Percentiles rank a stretch among this genome's conserved stretches.
Evolutionary conservation across 2,888 invertebrate genomes (phyloP).

Genomic region (Agrochola lota): DNA sequence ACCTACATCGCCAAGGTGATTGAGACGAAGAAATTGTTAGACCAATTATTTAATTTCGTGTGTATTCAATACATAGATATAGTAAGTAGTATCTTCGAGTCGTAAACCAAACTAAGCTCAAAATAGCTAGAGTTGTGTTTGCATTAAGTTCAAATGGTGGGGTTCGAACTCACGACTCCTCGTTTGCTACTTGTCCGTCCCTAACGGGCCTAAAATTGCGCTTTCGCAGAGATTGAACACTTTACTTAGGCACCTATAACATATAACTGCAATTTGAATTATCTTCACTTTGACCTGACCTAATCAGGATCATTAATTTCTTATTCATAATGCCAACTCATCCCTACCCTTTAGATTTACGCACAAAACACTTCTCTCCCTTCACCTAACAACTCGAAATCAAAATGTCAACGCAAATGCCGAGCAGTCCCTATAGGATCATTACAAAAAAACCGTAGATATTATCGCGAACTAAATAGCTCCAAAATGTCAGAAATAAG

Average conservation of each 20-base stretch:
- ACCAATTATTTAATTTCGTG: too few species aligned
- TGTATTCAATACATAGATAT: too few species aligned
- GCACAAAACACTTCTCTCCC: slow-evolving; percentile 10
- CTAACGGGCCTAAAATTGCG: background rate
- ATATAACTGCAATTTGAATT: background rate
- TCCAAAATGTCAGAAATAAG: slow-evolving; percentile 80
- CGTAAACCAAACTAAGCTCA: background rate
- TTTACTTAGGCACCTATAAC: background rate
- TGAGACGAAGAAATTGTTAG: background rate
- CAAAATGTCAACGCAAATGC: slow-evolving; percentile 62
- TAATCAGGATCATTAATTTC: slow-evolving; percentile 43
- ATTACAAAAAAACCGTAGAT: slow-evolving; percentile 64
- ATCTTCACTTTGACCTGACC: slow-evolving; percentile 26
- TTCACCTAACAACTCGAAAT: slow-evolving; percentile 10
- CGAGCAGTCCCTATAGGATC: slow-evolving; percentile 53
- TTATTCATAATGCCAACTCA: slow-evolving; percentile 22
- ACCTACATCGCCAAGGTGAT: background rate
- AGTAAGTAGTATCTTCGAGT: background rate
- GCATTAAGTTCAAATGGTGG: slow-evolving; percentile 17
- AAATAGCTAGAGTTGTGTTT: slow-evolving; percentile 19
- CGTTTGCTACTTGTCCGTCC: slow-evolving; percentile 9
- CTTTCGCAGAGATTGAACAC: background rate
- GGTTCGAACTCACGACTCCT: slow-evolving; percentile 30
- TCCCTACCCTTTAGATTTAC: slow-evolving; percentile 20
- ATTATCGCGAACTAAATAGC: slow-evolving; percentile 69